Base-by-base conservation (phyloP, 2,888 invertebrate species). In the Eupithecia vulgata region DNA sequence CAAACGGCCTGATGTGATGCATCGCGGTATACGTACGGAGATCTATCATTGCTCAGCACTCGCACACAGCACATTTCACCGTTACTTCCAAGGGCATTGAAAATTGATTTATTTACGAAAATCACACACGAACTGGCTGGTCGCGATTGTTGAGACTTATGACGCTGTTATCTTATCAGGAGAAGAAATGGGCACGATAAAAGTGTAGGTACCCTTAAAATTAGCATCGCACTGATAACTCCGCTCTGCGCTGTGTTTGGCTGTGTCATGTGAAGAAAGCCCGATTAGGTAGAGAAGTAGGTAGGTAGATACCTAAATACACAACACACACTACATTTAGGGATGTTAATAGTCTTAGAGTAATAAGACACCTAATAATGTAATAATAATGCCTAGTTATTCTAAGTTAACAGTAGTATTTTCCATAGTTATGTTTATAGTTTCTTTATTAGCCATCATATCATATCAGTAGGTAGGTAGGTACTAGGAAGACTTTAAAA, bases 81-180 rank as follows among this genome's bases (percentile, higher is more conserved):
- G 90, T 89, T 87, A 91, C 90, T 85, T 85, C 67, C 62, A 69
- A 67, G 69, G 80, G 70, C 80, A 80, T 80, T 79, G 75, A 82
- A 83, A 17, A 21, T 35, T n/a, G 15, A n/a, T 35, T n/a, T 64
- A 35, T 34, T 64, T 64, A 80, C 70, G 42, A 68, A 75, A 67
- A 76, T 73, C 77, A 80, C 78, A 84, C 78, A 75, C 78, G 81
- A 80, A 77, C 74, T 79, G 82, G 73, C 88, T 86, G 87, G 87
- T 84, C 83, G 81, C 76, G 76, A 42, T 13, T 40, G 78, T 81
- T 37, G 82, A 84, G 83, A 89, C 93, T 89, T 92, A 93, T 92
- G 92, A 93, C 91, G 84, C 78, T 85, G 78, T 90, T 89, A 93
- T 92, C 93, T 93, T 92, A 93, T 93, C 93, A 82, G 81, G 74